A percentile compares a stretch with the other conserved stretches of the same genome.
phyloP scores from a whole-genome alignment of 2,888 invertebrate genomes.

The Megaustenia siamemsis region DNA sequence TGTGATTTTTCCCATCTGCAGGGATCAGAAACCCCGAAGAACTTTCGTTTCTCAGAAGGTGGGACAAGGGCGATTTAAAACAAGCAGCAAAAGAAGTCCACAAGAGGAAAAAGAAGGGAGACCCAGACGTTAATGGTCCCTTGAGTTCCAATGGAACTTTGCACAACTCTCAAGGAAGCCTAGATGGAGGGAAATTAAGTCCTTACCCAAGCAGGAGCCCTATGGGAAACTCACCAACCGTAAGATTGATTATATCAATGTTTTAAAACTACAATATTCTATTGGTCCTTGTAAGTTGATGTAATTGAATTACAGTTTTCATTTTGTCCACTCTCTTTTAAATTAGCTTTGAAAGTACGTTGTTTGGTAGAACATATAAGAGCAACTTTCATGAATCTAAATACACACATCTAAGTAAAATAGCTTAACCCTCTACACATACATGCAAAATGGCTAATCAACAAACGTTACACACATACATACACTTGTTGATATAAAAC shows the following conservation, averaged over 20 bases:
- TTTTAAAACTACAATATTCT: too few relatives aligned
- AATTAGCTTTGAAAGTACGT: not conserved
- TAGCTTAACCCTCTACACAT: too few relatives aligned
- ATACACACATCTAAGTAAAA: too few relatives aligned
- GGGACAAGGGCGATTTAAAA: constrained; percentile 78
- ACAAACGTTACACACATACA: too few relatives aligned
- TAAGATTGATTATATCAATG: constrained; percentile 69
- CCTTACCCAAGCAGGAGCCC: constrained; percentile 85
- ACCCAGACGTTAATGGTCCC: constrained; percentile 61
- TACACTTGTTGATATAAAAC: too few relatives aligned
- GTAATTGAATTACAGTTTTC: not conserved
- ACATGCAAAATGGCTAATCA: too few relatives aligned
- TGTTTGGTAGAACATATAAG: too few relatives aligned
- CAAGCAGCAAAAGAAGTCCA: constrained; percentile 74
- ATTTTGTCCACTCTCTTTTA: not conserved
- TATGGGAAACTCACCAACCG: constrained; percentile 78
- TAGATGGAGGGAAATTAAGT: constrained; percentile 87
- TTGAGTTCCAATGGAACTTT: constrained; percentile 68
- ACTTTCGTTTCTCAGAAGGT: constrained; percentile 86
- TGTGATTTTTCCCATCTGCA: constrained; percentile 73
- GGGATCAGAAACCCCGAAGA: constrained; percentile 98
- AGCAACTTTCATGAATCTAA: too few relatives aligned
- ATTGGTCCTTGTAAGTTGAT: too few relatives aligned
- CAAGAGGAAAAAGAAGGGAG: constrained; percentile 66
- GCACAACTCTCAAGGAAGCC: constrained; percentile 85